A percentile compares a stretch with the other conserved stretches of the same genome.
Conservation (phyloP, 2,888 invertebrate genomes). For the Ganaspis brasiliensis region DNA sequence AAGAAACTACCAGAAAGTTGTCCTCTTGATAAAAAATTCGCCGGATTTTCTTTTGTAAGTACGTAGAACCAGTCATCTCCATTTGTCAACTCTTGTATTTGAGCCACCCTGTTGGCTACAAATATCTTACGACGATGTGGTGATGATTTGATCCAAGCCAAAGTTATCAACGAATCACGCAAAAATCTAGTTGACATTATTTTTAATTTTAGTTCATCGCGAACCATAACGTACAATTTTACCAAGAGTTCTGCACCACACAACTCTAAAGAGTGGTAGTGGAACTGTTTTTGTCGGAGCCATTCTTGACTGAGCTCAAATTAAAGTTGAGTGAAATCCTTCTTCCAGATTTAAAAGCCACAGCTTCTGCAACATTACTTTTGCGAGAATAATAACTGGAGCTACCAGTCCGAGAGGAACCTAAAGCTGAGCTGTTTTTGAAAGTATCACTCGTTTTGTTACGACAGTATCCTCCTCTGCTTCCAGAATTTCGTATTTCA, state of each 20-base stretch:
- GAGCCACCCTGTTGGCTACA: constrained; percentile 50
- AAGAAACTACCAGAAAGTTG: not conserved
- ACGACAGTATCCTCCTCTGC: not conserved
- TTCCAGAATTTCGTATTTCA: not conserved
- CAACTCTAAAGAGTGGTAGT: constrained; percentile 56
- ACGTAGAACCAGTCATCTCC: constrained; percentile 51
- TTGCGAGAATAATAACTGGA: not conserved
- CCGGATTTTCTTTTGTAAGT: constrained; percentile 49
- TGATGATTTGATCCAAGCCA: constrained; percentile 52
- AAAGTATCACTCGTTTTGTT: not conserved
- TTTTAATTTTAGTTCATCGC: constrained; percentile 33
- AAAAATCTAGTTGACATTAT: constrained; percentile 40
- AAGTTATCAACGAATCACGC: constrained; percentile 52
- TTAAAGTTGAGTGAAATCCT: not conserved
- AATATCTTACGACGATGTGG: constrained; percentile 49
- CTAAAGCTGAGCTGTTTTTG: not conserved
- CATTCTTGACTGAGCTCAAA: constrained; percentile 57
- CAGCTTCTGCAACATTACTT: not conserved
- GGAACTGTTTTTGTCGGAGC: constrained; percentile 54
- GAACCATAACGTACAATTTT: constrained; percentile 44
- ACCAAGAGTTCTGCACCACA: constrained; percentile 53
- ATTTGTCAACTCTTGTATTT: constrained; percentile 53
- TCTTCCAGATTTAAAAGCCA: not conserved
- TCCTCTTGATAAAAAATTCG: constrained; percentile 51
- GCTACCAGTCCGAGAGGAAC: not conserved